Percentiles rank a stretch among this genome's conserved stretches.
These are phyloP conservation scores for Passer domesticus DNA, from an alignment of 2,113 vertebrate species.

Conservation along the genomic window DNA sequence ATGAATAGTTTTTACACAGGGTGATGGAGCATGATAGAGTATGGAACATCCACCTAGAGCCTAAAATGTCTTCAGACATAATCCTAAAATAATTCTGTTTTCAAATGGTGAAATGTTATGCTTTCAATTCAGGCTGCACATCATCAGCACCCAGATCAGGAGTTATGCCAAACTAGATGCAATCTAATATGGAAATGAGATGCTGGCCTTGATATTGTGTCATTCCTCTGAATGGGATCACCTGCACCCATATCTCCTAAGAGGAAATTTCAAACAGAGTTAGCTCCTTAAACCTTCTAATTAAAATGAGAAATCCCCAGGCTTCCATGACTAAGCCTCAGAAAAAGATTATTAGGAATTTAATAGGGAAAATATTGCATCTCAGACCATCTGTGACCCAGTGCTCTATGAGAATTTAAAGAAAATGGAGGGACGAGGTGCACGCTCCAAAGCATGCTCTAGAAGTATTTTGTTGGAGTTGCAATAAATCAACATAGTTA, in stretches of 20 bases:
- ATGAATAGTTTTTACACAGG: slow-evolving; percentile 19
- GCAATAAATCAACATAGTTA: slow-evolving; percentile 88
- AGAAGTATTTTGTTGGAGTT: slow-evolving; percentile 82
- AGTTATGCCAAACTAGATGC: slow-evolving; percentile 86
- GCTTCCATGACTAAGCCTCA: slow-evolving; percentile 90
- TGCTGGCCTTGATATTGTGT: slow-evolving; percentile 86
- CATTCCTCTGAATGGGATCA: slow-evolving; percentile 86
- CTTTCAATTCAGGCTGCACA: slow-evolving; percentile 63
- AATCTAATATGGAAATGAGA: slow-evolving; percentile 96
- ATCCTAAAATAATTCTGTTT: slow-evolving; percentile 63
- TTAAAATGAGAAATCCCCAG: slow-evolving; percentile 99
- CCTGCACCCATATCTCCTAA: slow-evolving; percentile 88
- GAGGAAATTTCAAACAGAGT: slow-evolving; percentile 91
- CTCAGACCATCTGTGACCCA: slow-evolving; percentile 98
- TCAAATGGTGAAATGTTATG: slow-evolving; percentile 63
- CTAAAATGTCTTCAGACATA: slow-evolving; percentile 48
- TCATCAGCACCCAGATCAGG: slow-evolving; percentile 78
- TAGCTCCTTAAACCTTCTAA: slow-evolving; percentile 99
- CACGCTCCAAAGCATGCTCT: slow-evolving; percentile 78
- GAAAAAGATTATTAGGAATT: slow-evolving; percentile 99
- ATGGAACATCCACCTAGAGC: slow-evolving; percentile 1
- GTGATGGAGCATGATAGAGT: not conserved
- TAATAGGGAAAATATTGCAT: slow-evolving; percentile 97
- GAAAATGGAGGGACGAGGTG: slow-evolving; percentile 84
- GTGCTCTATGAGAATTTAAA: slow-evolving; percentile 90